phyloP scores from a whole-genome alignment of 2,888 invertebrate species.

The Dinocampus coccinellae region DNA sequence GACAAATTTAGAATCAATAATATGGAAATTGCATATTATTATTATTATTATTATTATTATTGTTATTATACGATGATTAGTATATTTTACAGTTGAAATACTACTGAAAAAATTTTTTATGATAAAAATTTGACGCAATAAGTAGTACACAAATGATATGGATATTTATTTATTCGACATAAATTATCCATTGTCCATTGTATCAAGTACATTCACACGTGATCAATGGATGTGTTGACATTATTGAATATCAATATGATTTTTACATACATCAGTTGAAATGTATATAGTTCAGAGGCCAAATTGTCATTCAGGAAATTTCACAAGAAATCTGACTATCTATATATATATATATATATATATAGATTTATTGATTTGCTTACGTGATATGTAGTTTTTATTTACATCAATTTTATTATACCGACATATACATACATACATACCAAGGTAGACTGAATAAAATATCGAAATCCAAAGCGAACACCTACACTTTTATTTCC shows the following conservation, averaged over 20 bases:
- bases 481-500: neutral
- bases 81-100: neutral
- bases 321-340: neutral
- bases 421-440: neutral
- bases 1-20: conserved; percentile 3
- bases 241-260: neutral
- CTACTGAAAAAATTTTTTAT: neutral
- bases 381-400: neutral
- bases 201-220: too few relatives aligned
- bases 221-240: neutral
- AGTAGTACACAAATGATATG: neutral
- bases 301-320: neutral
- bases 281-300: neutral
- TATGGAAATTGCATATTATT: neutral
- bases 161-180: neutral
- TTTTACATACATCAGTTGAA: neutral
- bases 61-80: neutral
- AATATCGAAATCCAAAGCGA: neutral
- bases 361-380: neutral
- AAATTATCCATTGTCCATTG: too few relatives aligned
- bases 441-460: neutral
- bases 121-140: neutral
- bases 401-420: too few relatives aligned
- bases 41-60: neutral
- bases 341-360: too few relatives aligned